Base-by-base conservation (phyloP, 2,888 invertebrate genomes). In the Doris montereyensis region DNA sequence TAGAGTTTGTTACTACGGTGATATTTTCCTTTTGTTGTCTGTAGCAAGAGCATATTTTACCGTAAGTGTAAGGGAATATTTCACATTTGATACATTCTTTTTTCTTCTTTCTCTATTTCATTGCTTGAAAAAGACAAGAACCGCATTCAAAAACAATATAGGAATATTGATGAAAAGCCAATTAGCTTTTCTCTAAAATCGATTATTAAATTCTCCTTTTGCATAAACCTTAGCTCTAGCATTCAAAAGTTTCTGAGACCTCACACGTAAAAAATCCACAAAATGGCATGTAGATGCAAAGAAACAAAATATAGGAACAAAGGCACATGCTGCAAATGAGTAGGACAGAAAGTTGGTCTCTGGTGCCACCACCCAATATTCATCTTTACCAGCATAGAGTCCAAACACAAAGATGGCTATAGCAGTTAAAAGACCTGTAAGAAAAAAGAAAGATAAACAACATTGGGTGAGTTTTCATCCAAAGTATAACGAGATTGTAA, bases 251-350 rank as follows among this genome's bases (percentile, higher is more conserved):
- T 34, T 75, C 58, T 71, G 68, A 13, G 71, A 75, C 26, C 62
- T 68, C 13, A 79, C 30, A 2, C 79, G 17, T 8, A 71, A 30
- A 26, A 41, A 79, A 21, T 79, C 79, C n/a, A 79, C 76, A 70
- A 32, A 21, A 35, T 79, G 82, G 62, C 87, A 88, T 84, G 87
- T 87, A 5, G 85, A 87, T 2, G 87, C 84, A 73, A 88, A 86
- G 26, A 88, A 83, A 72, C 83, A 79, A 21, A 87, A 83, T 70
- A 90, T 85, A 10, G 87, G 86, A 0, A 97, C 94, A 57, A 97
- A 93, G 94, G 52, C 78, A 76, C 76, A 71, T 1, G 80, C 58
- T 13, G 30, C 82, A 21, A 52, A 82, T 1, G 82, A 82, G 68
- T 78, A 82, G 0, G 82, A 82, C 28, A 80, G 72, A 58, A 75